phyloP scores from a whole-genome alignment of 2,113 vertebrate species.

The Pseudolaguvia tuberculata region DNA sequence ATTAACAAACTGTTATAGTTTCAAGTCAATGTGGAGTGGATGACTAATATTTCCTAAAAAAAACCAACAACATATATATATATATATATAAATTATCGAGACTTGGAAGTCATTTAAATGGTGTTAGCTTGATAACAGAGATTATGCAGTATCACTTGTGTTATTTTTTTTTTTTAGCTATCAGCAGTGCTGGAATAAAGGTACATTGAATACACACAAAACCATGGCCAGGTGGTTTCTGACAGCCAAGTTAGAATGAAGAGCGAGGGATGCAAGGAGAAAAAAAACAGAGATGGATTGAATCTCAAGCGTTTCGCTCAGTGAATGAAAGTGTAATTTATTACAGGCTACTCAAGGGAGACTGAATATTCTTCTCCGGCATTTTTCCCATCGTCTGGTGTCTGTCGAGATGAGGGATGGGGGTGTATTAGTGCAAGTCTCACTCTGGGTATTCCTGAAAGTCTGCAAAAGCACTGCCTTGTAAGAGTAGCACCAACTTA shows the following conservation, averaged over 20 bases:
- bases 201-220: conserved; percentile 33
- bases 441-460: conserved; percentile 63
- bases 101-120: background rate
- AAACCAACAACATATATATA: conserved; percentile 16
- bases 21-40: conserved; percentile 24
- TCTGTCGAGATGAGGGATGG: conserved; percentile 76
- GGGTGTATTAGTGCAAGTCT: conserved; percentile 63
- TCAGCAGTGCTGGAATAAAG: conserved; percentile 4
- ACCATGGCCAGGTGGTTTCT: conserved; percentile 51
- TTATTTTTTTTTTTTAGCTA: background rate
- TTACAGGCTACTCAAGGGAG: conserved; percentile 76
- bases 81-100: background rate
- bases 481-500: conserved; percentile 39
- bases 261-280: conserved; percentile 42
- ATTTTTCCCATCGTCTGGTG: conserved; percentile 68
- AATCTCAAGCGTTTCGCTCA: conserved; percentile 74
- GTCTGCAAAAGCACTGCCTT: conserved; percentile 25
- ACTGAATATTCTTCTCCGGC: conserved; percentile 73
- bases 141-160: conserved; percentile 20
- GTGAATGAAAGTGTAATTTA: conserved; percentile 79
- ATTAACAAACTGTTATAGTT: conserved; percentile 8
- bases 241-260: conserved; percentile 46
- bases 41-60: conserved; percentile 13
- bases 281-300: conserved; percentile 65
- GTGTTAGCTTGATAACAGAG: background rate